Conservation (phyloP, 2,888 invertebrate genomes). For the Drosophila nr. medialis region DNA sequence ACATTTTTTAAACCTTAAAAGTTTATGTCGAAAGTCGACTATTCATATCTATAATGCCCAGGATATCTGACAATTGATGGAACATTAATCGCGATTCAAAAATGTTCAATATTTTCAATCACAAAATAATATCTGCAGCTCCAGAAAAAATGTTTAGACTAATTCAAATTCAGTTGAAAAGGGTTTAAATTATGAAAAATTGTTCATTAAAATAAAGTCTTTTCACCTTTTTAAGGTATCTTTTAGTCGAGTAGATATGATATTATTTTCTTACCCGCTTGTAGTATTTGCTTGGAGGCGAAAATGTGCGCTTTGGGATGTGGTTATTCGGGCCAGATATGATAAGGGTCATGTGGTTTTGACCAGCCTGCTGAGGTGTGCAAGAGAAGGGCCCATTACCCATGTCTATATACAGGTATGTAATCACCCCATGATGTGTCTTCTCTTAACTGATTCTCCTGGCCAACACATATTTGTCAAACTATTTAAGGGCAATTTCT, state of each 20-base stretch:
- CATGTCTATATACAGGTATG: constrained; percentile 5
- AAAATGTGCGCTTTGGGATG: constrained; percentile 71
- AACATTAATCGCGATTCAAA: not conserved
- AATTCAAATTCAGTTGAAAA: not conserved
- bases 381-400: constrained; percentile 5
- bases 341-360: constrained; percentile 71
- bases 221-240: constrained; percentile 8
- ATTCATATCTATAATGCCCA: not conserved
- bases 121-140: not conserved
- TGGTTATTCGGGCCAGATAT: constrained; percentile 59
- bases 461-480: constrained; percentile 25
- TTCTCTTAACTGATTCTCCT: constrained; percentile 4
- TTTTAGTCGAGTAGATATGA: not conserved
- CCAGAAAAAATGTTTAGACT: not conserved
- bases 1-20: not conserved
- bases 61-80: not conserved
- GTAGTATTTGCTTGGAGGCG: constrained; percentile 65
- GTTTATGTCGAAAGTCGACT: not conserved
- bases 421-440: constrained; percentile 29
- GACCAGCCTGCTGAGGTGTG: constrained; percentile 33
- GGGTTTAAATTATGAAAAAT: not conserved
- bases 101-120: not conserved
- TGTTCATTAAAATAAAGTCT: not conserved
- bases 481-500: constrained; percentile 10
- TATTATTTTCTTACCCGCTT: not conserved